phyloP scores from a whole-genome alignment of 2,113 vertebrate species.

The Perccottus glenii region DNA sequence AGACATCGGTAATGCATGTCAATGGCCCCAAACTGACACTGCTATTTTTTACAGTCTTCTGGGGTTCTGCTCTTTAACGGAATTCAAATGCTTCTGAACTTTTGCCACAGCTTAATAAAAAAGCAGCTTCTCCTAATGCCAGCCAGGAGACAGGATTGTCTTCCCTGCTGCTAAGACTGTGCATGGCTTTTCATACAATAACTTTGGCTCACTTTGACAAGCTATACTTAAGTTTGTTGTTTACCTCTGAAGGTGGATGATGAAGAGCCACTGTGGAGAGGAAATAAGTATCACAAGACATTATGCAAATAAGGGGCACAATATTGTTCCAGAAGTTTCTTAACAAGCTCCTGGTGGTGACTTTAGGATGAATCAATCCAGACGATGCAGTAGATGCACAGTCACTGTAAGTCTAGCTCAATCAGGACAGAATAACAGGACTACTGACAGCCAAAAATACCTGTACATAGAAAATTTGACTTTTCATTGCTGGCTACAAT shows the following conservation, averaged over 20 bases:
- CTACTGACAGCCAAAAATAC: no score
- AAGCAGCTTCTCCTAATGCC: conserved; percentile 20
- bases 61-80: background rate
- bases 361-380: no score
- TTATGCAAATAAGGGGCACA: background rate
- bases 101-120: conserved; percentile 5
- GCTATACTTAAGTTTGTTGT: background rate
- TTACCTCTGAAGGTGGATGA: conserved; percentile 1
- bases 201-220: conserved; percentile 7
- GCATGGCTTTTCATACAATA: background rate
- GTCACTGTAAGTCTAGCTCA: no score
- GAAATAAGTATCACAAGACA: background rate
- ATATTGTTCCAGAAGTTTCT: background rate
- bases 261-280: background rate
- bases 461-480: no score
- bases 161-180: background rate
- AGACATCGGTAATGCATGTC: no score
- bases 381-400: no score
- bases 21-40: background rate
- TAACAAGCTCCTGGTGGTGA: background rate
- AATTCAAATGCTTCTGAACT: background rate
- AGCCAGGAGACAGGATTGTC: conserved; percentile 30
- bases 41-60: background rate
- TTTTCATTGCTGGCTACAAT: no score
- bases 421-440: no score